Evolutionary conservation across 2,888 invertebrate genomes (phyloP).

Genomic region (Cantharis nigra): DNA sequence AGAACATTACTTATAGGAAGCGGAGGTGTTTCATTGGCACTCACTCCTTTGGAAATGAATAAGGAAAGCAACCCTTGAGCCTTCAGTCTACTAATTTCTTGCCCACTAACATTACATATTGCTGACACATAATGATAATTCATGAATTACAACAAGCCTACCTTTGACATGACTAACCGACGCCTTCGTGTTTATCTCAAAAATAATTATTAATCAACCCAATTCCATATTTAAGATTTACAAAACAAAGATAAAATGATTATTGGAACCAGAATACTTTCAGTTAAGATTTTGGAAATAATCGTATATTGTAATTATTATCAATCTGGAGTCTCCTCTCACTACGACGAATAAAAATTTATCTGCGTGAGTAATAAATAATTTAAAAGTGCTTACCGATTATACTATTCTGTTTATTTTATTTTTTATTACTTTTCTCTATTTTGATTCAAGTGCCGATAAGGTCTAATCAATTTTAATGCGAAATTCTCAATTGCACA

Average conservation of each 20-base stretch:
- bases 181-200: not conserved
- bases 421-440: not conserved
- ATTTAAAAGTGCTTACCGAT: not conserved
- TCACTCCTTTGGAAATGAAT: too few species aligned
- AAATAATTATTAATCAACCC: not conserved
- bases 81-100: not conserved
- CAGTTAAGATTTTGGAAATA: not conserved
- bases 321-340: not conserved
- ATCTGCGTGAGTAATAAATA: not conserved
- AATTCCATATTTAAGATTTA: not conserved
- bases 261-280: not conserved
- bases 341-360: not conserved
- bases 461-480: not conserved
- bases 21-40: too few species aligned
- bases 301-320: not conserved
- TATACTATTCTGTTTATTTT: not conserved
- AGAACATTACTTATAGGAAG: too few species aligned
- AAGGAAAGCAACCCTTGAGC: not conserved
- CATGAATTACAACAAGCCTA: not conserved
- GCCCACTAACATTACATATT: not conserved
- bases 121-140: not conserved
- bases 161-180: not conserved
- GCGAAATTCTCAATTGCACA: not conserved
- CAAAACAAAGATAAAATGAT: not conserved
- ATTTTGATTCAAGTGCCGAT: not conserved